Percentiles rank a stretch among this genome's conserved stretches.
phyloP scores from a whole-genome alignment of 2,888 invertebrate genomes.

The Amiota communis region DNA sequence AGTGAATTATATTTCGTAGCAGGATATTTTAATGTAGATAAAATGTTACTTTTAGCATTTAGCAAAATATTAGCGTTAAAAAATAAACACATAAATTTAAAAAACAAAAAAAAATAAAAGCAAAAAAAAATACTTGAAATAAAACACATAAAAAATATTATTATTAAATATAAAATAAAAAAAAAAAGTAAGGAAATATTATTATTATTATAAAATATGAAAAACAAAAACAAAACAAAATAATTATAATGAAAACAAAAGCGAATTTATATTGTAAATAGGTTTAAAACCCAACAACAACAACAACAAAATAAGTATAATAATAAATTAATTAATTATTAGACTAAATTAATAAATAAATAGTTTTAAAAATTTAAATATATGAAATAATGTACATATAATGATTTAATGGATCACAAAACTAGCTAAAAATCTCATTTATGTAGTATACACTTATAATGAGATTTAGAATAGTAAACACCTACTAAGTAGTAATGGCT shows the following conservation, averaged over 20 bases:
- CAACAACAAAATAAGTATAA: conserved; percentile 1
- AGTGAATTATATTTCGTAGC: conserved; percentile 47
- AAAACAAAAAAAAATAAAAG: conserved; percentile 22
- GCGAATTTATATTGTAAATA: conserved; percentile 66
- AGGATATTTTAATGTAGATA: conserved; percentile 60
- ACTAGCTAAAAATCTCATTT: no score
- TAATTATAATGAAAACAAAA: conserved; percentile 47
- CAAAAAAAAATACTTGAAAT: conserved; percentile 27
- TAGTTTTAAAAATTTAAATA: not conserved
- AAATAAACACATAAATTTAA: conserved; percentile 28
- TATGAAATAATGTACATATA: not conserved
- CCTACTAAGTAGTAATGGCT: no score
- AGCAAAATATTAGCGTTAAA: conserved; percentile 60
- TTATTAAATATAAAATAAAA: conserved; percentile 26
- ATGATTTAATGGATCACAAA: not conserved
- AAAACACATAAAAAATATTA: conserved; percentile 24
- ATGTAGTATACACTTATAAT: no score
- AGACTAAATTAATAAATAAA: not conserved
- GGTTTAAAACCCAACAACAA: conserved; percentile 39
- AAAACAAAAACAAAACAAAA: conserved; percentile 5
- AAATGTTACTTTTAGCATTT: conserved; percentile 66
- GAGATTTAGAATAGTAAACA: no score
- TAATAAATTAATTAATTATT: not conserved
- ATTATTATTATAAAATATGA: conserved; percentile 6
- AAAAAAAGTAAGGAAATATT: conserved; percentile 15